phyloP scores from a whole-genome alignment of 2,888 invertebrate genomes.

The Acleris laterana region DNA sequence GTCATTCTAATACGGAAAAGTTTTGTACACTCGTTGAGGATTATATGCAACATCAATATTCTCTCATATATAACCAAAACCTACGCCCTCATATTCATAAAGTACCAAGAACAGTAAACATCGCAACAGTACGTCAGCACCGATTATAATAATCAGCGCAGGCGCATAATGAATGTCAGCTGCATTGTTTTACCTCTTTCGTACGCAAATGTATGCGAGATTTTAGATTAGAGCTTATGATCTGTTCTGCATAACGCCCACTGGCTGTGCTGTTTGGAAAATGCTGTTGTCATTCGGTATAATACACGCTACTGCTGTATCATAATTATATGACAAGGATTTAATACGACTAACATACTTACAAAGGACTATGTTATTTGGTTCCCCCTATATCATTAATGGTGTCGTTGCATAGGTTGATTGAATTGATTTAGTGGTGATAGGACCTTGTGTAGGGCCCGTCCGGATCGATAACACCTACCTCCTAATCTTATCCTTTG shows the following conservation, averaged over 20 bases:
- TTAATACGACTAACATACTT: too few relatives aligned
- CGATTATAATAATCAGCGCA: constrained; percentile 45
- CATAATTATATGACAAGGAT: not conserved
- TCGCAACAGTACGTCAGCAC: constrained; percentile 21
- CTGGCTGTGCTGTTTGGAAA: constrained; percentile 22
- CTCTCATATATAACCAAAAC: not conserved
- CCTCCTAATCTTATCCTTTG: too few relatives aligned
- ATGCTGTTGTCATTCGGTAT: constrained; percentile 2
- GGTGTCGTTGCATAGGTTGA: too few relatives aligned
- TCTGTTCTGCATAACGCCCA: constrained; percentile 37
- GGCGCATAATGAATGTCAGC: constrained; percentile 54
- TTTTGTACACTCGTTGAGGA: too few relatives aligned
- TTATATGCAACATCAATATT: too few relatives aligned
- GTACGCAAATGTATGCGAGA: constrained; percentile 62
- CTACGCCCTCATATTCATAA: constrained; percentile 27
- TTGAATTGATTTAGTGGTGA: too few relatives aligned
- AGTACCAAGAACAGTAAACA: constrained; percentile 24
- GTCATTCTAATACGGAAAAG: too few relatives aligned
- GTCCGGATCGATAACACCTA: too few relatives aligned
- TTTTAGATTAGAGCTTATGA: constrained; percentile 48
- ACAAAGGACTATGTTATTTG: too few relatives aligned
- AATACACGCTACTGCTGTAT: constrained; percentile 10
- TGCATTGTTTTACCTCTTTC: constrained; percentile 61
- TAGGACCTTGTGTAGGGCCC: too few relatives aligned
- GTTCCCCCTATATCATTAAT: too few relatives aligned